Evolutionary conservation across 2,888 invertebrate species (phyloP).

Genomic region (Diogma glabrata): DNA sequence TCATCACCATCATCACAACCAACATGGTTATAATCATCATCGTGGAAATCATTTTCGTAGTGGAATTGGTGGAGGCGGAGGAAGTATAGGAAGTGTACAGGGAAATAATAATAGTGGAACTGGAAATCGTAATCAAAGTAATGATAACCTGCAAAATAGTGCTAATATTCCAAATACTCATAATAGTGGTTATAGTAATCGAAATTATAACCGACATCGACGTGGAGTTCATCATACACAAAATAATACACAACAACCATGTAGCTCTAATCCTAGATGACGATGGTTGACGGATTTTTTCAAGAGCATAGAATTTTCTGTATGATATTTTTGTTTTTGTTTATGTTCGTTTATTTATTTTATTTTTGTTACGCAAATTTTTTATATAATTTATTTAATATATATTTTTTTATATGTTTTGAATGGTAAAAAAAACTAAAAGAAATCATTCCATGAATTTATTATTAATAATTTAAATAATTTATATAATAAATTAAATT

Average conservation of each 20-base stretch:
- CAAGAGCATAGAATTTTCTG: not conserved
- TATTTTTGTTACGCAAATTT: no score
- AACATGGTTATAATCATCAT: not conserved
- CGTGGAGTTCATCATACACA: conserved; percentile 7
- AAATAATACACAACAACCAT: conserved; percentile 9
- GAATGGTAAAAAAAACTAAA: no score
- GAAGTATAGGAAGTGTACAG: not conserved
- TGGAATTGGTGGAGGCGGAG: not conserved
- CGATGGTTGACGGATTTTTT: conserved; percentile 6
- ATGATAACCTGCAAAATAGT: not conserved
- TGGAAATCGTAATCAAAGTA: not conserved
- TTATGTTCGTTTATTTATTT: conserved; percentile 9
- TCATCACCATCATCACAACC: not conserved
- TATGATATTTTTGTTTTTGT: conserved; percentile 8
- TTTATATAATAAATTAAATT: no score
- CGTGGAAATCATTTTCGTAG: not conserved
- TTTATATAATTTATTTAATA: no score
- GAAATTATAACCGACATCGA: conserved; percentile 4
- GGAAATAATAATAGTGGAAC: not conserved
- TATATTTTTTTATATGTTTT: no score
- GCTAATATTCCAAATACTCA: no score
- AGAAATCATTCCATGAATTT: no score
- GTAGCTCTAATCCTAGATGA: conserved; percentile 11
- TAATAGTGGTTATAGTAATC: not conserved
- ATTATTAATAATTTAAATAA: no score